phyloP scores from a whole-genome alignment of 2,888 invertebrate species.

The Neoascia interrupta region DNA sequence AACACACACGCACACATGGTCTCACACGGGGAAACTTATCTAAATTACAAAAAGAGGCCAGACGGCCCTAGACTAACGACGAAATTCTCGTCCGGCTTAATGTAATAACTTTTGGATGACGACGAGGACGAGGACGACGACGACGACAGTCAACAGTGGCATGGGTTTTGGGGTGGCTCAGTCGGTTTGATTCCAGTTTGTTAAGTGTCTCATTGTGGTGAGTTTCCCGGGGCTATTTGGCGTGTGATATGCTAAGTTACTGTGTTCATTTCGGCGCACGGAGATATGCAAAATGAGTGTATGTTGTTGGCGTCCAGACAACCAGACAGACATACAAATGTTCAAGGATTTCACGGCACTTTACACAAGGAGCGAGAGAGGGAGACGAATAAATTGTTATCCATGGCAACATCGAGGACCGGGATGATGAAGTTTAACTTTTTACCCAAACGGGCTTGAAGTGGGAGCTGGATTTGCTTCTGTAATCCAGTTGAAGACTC shows the following conservation, averaged over 20 bases:
- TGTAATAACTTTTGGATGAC: conserved; percentile 64
- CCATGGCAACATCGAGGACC: conserved; percentile 56
- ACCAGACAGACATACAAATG: conserved; percentile 32
- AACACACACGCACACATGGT: background rate
- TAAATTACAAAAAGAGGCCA: conserved; percentile 37
- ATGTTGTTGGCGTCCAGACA: conserved; percentile 47
- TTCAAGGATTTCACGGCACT: conserved; percentile 35
- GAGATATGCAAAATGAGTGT: conserved; percentile 32
- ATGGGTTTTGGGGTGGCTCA: background rate
- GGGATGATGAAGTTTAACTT: conserved; percentile 60
- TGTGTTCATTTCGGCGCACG: conserved; percentile 38
- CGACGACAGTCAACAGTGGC: background rate
- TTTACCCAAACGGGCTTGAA: conserved; percentile 27
- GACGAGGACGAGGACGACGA: conserved; percentile 12
- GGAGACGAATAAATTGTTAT: conserved; percentile 59
- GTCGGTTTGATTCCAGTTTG: conserved; percentile 57
- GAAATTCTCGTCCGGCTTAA: conserved; percentile 60
- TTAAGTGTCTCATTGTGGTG: conserved; percentile 62
- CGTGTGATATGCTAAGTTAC: conserved; percentile 61
- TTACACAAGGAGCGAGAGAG: conserved; percentile 25
- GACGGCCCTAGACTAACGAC: conserved; percentile 43
- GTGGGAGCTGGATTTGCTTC: background rate
- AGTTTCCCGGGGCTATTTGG: conserved; percentile 47
- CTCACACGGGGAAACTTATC: conserved; percentile 32
- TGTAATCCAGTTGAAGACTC: background rate